phyloP scores from a whole-genome alignment of 2,888 invertebrate species.

The Ctena decussata region DNA sequence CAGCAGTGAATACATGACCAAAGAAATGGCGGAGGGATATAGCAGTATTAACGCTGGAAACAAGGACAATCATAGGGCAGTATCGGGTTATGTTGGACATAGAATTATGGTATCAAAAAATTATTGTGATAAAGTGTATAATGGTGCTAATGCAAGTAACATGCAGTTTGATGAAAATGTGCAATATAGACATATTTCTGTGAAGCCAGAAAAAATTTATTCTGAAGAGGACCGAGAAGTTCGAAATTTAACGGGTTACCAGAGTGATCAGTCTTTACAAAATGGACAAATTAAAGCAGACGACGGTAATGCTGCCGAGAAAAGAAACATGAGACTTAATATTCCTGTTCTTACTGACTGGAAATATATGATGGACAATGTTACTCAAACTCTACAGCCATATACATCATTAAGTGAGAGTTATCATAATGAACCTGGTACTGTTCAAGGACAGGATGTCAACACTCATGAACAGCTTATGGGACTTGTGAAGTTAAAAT shows the following conservation, averaged over 20 bases:
- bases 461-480: conserved; percentile 22
- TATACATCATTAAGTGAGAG: conserved; percentile 64
- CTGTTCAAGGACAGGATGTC: conserved; percentile 12
- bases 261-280: conserved; percentile 28
- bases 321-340: conserved; percentile 54
- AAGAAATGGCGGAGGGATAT: conserved; percentile 64
- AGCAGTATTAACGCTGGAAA: conserved; percentile 41
- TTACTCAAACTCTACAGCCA: conserved; percentile 67
- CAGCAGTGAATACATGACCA: conserved; percentile 82
- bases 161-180: conserved; percentile 20
- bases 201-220: conserved; percentile 63
- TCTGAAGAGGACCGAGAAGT: conserved; percentile 81
- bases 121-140: conserved; percentile 30
- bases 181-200: neutral
- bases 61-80: conserved; percentile 55
- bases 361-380: conserved; percentile 59
- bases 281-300: conserved; percentile 22
- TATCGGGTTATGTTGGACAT: neutral
- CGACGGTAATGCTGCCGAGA: conserved; percentile 38
- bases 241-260: conserved; percentile 73
- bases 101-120: conserved; percentile 8
- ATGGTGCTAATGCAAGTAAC: conserved; percentile 50
- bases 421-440: conserved; percentile 33
- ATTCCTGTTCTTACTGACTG: conserved; percentile 64
- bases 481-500: conserved; percentile 41